Base-by-base conservation (phyloP, 2,113 vertebrate species). In the Cheilinus undulatus region DNA sequence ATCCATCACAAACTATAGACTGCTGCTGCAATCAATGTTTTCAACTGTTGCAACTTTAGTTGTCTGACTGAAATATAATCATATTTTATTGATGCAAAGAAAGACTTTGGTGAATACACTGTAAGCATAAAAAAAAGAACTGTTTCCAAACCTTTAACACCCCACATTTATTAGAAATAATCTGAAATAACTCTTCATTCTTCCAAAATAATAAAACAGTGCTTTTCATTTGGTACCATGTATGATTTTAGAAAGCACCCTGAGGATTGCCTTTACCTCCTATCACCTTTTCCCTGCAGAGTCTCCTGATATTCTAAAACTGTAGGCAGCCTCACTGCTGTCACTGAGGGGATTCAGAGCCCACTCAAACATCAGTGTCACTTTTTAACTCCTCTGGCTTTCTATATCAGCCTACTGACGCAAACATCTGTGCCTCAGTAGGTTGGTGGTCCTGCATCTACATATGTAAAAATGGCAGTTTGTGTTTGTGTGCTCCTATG, bases 361-460 rank as follows among this genome's bases (percentile, higher is more conserved):
- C 78, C 42, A 32, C 63, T 70, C 67, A 76, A 59, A 60, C 69
- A 67, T 63, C 28, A 32, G 60, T 66, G 40, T 53, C 48, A 58
- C 26, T 57, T 66, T 10, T 27, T 78, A 46, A 30, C 51, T 46
- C 10, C 2, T 52, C 54, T 43, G 48, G 52, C 53, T 84, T 80
- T 36, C 59, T 62, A 13, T 45, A 69, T 62, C 61, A 71, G 48
- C 57, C 73, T 62, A 73, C 60, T 57, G 52, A 62, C 40, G 57
- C 58, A 58, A 49, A 61, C 43, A 66, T 69, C 62, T 68, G 58
- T 69, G 17, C 42, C 19, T 45, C 17, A 45, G 42, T 20, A 45
- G 42, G 42, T 34, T 62, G 42, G 32, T 26, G 46, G 69, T 42
- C 49, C 40, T 71, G 52, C 49, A 13, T 22, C 24, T 70, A 69